phyloP scores from a whole-genome alignment of 2,888 invertebrate species.

The Globia sparganii region DNA sequence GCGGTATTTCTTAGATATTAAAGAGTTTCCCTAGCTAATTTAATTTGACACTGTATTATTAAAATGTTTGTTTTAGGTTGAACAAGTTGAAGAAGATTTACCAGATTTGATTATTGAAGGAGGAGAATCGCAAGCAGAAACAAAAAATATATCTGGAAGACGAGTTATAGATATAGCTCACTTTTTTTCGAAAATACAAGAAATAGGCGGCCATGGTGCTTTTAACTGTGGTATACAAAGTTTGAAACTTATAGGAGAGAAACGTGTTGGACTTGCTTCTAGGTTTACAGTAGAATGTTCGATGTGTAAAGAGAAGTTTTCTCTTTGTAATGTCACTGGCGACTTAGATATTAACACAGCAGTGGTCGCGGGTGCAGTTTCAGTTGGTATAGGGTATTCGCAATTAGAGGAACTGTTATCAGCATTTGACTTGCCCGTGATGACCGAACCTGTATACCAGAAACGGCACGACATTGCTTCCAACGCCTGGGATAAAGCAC shows the following conservation, averaged over 20 bases:
- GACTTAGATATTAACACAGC: constrained; percentile 28
- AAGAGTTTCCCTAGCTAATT: no score
- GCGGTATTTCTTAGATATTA: no score
- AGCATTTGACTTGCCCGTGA: no score
- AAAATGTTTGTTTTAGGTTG: no score
- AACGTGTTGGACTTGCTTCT: constrained; percentile 18
- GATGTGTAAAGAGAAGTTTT: constrained; percentile 10
- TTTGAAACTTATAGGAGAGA: constrained; percentile 7
- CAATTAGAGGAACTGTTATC: no score
- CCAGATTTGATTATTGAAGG: not conserved
- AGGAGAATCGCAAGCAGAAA: not conserved
- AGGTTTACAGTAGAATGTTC: constrained; percentile 10
- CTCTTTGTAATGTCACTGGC: not conserved
- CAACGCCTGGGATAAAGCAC: not conserved
- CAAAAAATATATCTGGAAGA: not conserved
- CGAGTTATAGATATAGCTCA: not conserved
- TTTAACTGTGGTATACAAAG: constrained; percentile 9
- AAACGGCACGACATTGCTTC: constrained; percentile 8
- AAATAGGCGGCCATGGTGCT: not conserved
- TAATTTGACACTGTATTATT: not conserved
- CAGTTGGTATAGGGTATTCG: no score
- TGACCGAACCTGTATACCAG: constrained; percentile 1
- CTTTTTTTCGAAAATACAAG: not conserved
- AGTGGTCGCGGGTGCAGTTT: not conserved
- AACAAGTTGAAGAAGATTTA: not conserved